Evolutionary conservation across 2,888 invertebrate species (phyloP).

Genomic region (Abscondita cerata): DNA sequence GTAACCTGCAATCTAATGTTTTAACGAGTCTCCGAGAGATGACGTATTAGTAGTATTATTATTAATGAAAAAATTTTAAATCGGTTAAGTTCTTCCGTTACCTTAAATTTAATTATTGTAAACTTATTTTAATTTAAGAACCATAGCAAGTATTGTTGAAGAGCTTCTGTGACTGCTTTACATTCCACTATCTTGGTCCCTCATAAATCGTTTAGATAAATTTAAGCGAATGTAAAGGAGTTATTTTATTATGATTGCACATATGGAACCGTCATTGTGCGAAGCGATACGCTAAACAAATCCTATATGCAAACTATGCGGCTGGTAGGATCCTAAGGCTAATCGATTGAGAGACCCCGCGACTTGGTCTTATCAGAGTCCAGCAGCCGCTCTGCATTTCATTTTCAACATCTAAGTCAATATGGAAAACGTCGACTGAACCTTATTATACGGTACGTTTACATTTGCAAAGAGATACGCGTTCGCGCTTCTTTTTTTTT

Average conservation of each 20-base stretch:
- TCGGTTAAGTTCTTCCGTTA: too few relatives aligned
- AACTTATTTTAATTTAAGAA: too few relatives aligned
- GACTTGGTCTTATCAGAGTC: conserved; percentile 53
- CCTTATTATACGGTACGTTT: conserved; percentile 38
- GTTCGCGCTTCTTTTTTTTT: conserved; percentile 7
- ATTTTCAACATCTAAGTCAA: conserved; percentile 48
- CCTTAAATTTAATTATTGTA: too few relatives aligned
- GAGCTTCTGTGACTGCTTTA: too few relatives aligned
- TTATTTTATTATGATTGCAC: conserved; percentile 29
- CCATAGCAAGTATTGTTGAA: too few relatives aligned
- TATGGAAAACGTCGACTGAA: conserved; percentile 46
- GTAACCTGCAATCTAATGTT: too few relatives aligned
- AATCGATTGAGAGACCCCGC: conserved; percentile 48
- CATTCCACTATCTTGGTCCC: too few relatives aligned
- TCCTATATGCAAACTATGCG: conserved; percentile 43
- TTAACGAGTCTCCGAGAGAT: too few relatives aligned
- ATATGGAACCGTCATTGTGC: conserved; percentile 38
- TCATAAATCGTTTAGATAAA: not conserved
- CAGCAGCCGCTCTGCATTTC: conserved; percentile 50
- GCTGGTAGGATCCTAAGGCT: conserved; percentile 44
- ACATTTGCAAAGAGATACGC: conserved; percentile 24
- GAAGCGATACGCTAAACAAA: conserved; percentile 41
- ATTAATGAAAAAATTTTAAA: too few relatives aligned
- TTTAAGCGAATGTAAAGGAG: conserved; percentile 17
- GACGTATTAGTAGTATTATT: too few relatives aligned